phyloP scores from a whole-genome alignment of 2,797 vertebrate species.

The Anolis apletophallus region DNA sequence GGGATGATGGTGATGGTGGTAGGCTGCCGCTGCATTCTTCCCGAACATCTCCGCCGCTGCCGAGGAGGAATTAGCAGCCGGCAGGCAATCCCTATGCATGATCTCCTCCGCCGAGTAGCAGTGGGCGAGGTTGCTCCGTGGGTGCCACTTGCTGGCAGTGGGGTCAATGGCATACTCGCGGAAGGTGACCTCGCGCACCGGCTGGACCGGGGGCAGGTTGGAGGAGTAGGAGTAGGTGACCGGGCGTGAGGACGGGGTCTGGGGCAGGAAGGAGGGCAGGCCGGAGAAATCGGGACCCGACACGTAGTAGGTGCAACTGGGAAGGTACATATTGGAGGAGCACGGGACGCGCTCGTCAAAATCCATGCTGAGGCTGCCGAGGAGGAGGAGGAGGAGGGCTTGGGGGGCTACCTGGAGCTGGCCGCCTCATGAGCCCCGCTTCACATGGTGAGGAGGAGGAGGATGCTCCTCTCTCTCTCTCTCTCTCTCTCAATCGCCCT shows the following conservation, averaged over 20 bases:
- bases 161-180: constrained; percentile 97
- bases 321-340: constrained; percentile 98
- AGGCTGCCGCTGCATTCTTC: constrained; percentile 88
- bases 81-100: constrained; percentile 95
- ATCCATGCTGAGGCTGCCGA: constrained; percentile 90
- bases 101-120: constrained; percentile 95
- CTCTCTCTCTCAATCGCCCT: constrained; percentile 79
- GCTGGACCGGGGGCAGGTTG: constrained; percentile 96
- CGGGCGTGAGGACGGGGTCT: constrained; percentile 96
- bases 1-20: constrained; percentile 79
- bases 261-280: constrained; percentile 97
- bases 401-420: constrained; percentile 84
- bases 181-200: constrained; percentile 97
- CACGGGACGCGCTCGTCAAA: constrained; percentile 98
- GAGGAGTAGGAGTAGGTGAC: constrained; percentile 97
- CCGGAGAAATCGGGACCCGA: constrained; percentile 97
- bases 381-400: too few relatives aligned
- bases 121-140: constrained; percentile 92
- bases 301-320: constrained; percentile 99
- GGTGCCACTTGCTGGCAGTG: constrained; percentile 93
- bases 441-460: constrained; percentile 83
- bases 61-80: constrained; percentile 76
- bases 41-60: constrained; percentile 88
- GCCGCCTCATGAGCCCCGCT: constrained; percentile 88
- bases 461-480: too few relatives aligned